These are phyloP conservation scores for Pedionomus torquatus DNA, from an alignment of 2,113 vertebrate species.

Conservation along the genomic window DNA sequence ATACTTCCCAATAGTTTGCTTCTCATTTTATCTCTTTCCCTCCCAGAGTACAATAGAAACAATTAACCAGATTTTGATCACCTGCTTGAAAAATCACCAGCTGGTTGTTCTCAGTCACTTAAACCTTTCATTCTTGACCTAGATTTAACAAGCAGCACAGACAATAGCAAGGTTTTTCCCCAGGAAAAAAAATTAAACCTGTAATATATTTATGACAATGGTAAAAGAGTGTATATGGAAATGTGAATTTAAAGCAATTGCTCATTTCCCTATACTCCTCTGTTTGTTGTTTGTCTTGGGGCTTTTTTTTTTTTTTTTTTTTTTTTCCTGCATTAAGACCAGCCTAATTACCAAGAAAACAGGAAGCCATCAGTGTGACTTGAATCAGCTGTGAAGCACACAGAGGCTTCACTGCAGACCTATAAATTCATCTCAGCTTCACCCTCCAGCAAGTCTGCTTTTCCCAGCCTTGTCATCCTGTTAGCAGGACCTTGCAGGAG, in stretches of 20 bases:
- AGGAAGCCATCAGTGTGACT: not conserved
- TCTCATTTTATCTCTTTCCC: not conserved
- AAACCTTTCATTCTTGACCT: slow-evolving; percentile 37
- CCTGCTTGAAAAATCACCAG: slow-evolving; percentile 50
- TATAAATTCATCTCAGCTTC: not conserved
- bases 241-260: not conserved
- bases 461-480: not conserved
- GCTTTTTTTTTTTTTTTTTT: not conserved
- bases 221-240: not conserved
- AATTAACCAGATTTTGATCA: slow-evolving; percentile 47
- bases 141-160: slow-evolving; percentile 2
- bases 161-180: not conserved
- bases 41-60: slow-evolving; percentile 14
- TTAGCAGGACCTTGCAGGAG: not conserved
- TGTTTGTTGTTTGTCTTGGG: no score
- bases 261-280: not conserved
- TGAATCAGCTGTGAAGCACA: not conserved
- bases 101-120: slow-evolving; percentile 20
- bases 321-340: not conserved
- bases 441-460: not conserved
- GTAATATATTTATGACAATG: not conserved
- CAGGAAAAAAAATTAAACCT: slow-evolving; percentile 11
- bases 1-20: not conserved
- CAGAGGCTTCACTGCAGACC: not conserved
- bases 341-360: not conserved